phyloP scores from a whole-genome alignment of 2,888 invertebrate species.

The Phalangium opilio region DNA sequence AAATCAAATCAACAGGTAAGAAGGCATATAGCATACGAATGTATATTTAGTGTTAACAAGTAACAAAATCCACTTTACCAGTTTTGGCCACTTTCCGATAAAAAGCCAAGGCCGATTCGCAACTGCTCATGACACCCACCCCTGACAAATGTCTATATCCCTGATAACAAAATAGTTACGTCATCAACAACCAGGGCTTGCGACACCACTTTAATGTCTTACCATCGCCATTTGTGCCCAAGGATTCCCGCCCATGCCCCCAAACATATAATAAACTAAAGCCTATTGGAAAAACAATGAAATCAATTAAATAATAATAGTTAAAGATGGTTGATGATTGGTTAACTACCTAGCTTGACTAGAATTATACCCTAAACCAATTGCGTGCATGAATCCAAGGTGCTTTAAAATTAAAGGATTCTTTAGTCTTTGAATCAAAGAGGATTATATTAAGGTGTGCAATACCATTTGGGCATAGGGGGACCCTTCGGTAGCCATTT shows the following conservation, averaged over 20 bases:
- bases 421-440: too few relatives aligned
- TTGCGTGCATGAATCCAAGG: slow-evolving; percentile 46
- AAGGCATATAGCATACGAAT: too few relatives aligned
- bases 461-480: slow-evolving; percentile 82
- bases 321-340: not conserved
- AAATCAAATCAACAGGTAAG: too few relatives aligned
- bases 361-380: slow-evolving; percentile 70
- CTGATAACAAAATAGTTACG: slow-evolving; percentile 22
- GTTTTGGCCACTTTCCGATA: slow-evolving; percentile 82
- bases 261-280: slow-evolving; percentile 78
- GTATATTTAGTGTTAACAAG: slow-evolving; percentile 56
- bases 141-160: slow-evolving; percentile 91
- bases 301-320: not conserved
- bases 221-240: slow-evolving; percentile 87
- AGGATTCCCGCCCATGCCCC: slow-evolving; percentile 76
- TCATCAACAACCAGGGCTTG: not conserved
- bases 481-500: slow-evolving; percentile 56
- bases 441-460: too few relatives aligned
- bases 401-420: slow-evolving; percentile 8
- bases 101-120: slow-evolving; percentile 76
- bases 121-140: slow-evolving; percentile 69
- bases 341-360: slow-evolving; percentile 55
- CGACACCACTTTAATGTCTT: slow-evolving; percentile 5
- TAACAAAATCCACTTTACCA: slow-evolving; percentile 47
- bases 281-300: slow-evolving; percentile 31